Percentiles rank a stretch among this genome's conserved stretches.
Conservation (phyloP, 2,113 vertebrate species). For the Centropus unirufus region DNA sequence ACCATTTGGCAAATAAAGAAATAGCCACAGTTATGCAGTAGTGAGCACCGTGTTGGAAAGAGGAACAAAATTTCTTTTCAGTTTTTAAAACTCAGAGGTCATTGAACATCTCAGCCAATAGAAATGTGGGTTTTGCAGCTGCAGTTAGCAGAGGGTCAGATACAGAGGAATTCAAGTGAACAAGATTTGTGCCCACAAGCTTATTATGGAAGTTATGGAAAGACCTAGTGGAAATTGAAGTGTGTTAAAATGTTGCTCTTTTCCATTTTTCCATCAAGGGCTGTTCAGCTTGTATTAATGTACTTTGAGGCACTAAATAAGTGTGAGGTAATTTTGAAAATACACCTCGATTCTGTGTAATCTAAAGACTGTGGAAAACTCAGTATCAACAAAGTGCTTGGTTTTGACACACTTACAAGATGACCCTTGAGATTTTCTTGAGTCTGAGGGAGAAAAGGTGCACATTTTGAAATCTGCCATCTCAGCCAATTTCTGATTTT, state of each 20-base stretch:
- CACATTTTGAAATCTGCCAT: background rate
- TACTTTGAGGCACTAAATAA: background rate
- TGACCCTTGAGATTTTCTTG: background rate
- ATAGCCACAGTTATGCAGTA: background rate
- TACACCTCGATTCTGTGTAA: constrained; percentile 49
- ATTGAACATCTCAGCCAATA: background rate
- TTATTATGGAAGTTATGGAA: accelerated
- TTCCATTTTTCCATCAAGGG: background rate
- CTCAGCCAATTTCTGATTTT: background rate
- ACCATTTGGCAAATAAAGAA: background rate
- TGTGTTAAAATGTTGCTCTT: background rate
- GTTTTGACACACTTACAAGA: background rate
- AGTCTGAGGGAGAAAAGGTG: background rate
- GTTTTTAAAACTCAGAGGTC: background rate
- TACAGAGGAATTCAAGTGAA: background rate
- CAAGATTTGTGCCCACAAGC: background rate
- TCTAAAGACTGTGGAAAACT: background rate
- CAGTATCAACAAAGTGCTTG: background rate
- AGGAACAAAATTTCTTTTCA: background rate
- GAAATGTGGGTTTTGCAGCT: accelerated
- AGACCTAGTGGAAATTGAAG: background rate
- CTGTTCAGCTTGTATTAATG: background rate
- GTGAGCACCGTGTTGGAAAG: background rate
- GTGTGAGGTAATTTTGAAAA: background rate
- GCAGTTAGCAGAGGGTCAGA: background rate